Conservation (phyloP, 2,888 invertebrate genomes). For the Agriopis leucophaearia region DNA sequence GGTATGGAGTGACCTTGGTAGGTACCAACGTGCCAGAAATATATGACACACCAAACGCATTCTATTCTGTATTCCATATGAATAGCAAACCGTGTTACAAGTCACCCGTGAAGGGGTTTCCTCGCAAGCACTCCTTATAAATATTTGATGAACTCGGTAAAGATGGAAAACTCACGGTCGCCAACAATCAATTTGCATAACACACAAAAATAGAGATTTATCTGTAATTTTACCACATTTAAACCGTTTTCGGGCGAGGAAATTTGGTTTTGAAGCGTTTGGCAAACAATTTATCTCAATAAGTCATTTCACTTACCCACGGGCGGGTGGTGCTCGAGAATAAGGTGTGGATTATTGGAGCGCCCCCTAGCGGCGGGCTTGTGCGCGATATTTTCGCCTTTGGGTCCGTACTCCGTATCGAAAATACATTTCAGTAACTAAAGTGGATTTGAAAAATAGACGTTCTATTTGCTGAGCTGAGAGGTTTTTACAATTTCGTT, state of each 20-base stretch:
- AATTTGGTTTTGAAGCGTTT: slow-evolving; percentile 62
- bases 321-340: slow-evolving; percentile 40
- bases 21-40: slow-evolving; percentile 5
- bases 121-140: slow-evolving; percentile 34
- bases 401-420: slow-evolving; percentile 29
- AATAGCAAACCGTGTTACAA: slow-evolving; percentile 35
- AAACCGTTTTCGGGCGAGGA: slow-evolving; percentile 48
- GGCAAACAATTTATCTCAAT: slow-evolving; percentile 66
- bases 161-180: slow-evolving; percentile 39
- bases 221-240: slow-evolving; percentile 46
- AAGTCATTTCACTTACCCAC: slow-evolving; percentile 61
- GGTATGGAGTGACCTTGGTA: no score
- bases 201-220: slow-evolving; percentile 48
- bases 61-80: slow-evolving; percentile 27
- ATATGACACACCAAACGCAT: slow-evolving; percentile 7
- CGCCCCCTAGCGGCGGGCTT: slow-evolving; percentile 30
- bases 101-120: slow-evolving; percentile 31
- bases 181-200: slow-evolving; percentile 44
- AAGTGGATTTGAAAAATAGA: slow-evolving; percentile 36
- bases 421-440: slow-evolving; percentile 36
- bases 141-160: slow-evolving; percentile 46
- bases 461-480: slow-evolving; percentile 32
- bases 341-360: slow-evolving; percentile 47
- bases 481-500: slow-evolving; percentile 28
- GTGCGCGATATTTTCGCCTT: slow-evolving; percentile 39